Percentiles rank a stretch among this genome's conserved stretches.
Conservation (phyloP, 2,888 invertebrate species). For the Hipparchia semele region DNA sequence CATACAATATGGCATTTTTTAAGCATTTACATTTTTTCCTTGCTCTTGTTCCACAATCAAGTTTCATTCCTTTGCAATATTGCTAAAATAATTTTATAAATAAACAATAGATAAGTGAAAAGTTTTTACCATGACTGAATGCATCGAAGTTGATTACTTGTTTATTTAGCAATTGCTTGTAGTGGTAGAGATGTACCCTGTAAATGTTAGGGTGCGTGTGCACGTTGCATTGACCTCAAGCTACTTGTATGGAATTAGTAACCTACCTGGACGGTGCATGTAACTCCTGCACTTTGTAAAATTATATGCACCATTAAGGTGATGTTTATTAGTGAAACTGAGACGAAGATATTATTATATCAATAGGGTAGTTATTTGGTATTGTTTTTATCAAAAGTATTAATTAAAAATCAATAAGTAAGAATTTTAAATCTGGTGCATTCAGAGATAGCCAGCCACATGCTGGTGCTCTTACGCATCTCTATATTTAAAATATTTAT, state of each 20-base stretch:
- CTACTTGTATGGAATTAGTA: too few species aligned
- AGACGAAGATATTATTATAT: not conserved
- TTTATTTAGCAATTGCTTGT: conserved; percentile 45
- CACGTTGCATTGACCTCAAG: not conserved
- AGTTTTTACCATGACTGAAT: conserved; percentile 27
- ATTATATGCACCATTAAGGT: not conserved
- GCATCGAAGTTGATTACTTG: conserved; percentile 35
- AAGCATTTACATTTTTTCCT: not conserved
- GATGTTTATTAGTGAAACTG: not conserved
- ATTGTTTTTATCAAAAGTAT: too few species aligned
- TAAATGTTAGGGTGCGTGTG: conserved; percentile 27
- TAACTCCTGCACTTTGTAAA: not conserved
- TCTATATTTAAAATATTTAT: too few species aligned
- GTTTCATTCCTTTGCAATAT: conserved; percentile 13
- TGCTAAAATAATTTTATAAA: conserved; percentile 9
- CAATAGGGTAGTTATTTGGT: too few species aligned
- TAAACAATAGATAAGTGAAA: conserved; percentile 22
- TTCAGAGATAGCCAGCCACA: too few species aligned
- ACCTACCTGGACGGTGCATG: conserved; percentile 12
- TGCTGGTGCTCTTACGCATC: too few species aligned
- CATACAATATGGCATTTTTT: not conserved
- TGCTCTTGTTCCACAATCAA: not conserved
- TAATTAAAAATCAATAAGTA: too few species aligned
- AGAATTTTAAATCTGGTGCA: too few species aligned
- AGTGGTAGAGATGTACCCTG: conserved; percentile 48